A percentile compares a stretch with the other conserved stretches of the same genome.
Evolutionary conservation across 2,113 vertebrate species (phyloP).

Genomic region (Beaufortia kweichowensis): DNA sequence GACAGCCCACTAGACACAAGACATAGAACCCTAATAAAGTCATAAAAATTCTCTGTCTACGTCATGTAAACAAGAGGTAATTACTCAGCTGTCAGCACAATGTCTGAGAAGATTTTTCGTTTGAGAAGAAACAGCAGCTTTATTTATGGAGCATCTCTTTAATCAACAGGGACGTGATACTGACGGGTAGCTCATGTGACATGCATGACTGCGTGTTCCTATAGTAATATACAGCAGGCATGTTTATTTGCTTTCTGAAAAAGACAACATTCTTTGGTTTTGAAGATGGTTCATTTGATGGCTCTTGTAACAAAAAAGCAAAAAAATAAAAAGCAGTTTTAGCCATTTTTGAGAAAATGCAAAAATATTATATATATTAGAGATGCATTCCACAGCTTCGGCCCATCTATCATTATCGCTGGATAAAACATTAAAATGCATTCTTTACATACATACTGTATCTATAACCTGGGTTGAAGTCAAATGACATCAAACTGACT

Average conservation of each 20-base stretch:
- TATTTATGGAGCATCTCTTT: conserved; percentile 39
- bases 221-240: neutral
- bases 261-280: neutral
- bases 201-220: conserved; percentile 23
- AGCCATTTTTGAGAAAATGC: neutral
- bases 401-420: too few relatives aligned
- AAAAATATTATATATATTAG: neutral
- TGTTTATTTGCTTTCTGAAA: neutral
- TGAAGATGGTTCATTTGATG: neutral
- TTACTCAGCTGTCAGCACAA: conserved; percentile 41
- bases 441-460: too few relatives aligned
- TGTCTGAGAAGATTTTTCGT: conserved; percentile 19
- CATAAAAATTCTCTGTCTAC: conserved; percentile 2
- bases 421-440: too few relatives aligned
- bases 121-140: conserved; percentile 24
- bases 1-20: conserved; percentile 8
- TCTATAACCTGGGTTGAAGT: too few relatives aligned
- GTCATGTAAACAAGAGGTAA: conserved; percentile 45
- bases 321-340: neutral
- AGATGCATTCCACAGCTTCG: too few relatives aligned
- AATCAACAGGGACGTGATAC: conserved; percentile 33
- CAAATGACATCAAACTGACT: too few relatives aligned
- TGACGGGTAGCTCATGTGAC: conserved; percentile 14
- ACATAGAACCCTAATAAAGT: conserved; percentile 33
- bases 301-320: neutral